These are phyloP conservation scores for Syngnathus acus DNA, from an alignment of 2,797 vertebrate species.

Conservation along the genomic window DNA sequence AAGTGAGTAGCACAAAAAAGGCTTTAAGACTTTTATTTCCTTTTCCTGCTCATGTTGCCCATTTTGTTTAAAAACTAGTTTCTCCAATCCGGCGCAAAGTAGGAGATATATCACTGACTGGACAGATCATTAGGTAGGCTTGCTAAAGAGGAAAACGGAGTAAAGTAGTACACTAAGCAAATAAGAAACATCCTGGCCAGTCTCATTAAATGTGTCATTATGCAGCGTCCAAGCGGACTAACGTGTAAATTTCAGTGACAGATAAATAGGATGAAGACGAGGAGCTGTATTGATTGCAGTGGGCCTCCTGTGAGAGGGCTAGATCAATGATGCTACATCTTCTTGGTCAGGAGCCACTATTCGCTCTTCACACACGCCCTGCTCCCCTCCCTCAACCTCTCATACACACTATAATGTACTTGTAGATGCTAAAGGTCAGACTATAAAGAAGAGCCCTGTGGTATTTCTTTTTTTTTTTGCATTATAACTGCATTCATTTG, in stretches of 20 bases:
- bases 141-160: background rate
- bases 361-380: conserved; percentile 32
- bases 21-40: too few species aligned
- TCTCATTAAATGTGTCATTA: background rate
- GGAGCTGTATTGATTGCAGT: conserved; percentile 35
- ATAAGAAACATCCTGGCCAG: background rate
- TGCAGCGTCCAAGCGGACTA: background rate
- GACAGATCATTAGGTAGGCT: background rate
- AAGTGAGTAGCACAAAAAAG: too few species aligned
- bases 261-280: background rate
- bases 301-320: conserved; percentile 43
- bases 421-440: conserved; percentile 15
- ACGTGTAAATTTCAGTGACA: conserved; percentile 16
- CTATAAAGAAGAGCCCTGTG: background rate
- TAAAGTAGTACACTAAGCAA: background rate
- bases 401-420: conserved; percentile 17
- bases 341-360: conserved; percentile 46
- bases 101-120: background rate
- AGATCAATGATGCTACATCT: conserved; percentile 57
- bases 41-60: too few species aligned
- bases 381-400: conserved; percentile 14
- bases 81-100: background rate
- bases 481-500: background rate
- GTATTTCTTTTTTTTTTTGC: background rate
- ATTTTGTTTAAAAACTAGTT: background rate